Percentiles rank a stretch among this genome's conserved stretches.
These are phyloP conservation scores for Todiramphus saurophagus DNA, from an alignment of 2,113 vertebrate species.

Conservation along the genomic window DNA sequence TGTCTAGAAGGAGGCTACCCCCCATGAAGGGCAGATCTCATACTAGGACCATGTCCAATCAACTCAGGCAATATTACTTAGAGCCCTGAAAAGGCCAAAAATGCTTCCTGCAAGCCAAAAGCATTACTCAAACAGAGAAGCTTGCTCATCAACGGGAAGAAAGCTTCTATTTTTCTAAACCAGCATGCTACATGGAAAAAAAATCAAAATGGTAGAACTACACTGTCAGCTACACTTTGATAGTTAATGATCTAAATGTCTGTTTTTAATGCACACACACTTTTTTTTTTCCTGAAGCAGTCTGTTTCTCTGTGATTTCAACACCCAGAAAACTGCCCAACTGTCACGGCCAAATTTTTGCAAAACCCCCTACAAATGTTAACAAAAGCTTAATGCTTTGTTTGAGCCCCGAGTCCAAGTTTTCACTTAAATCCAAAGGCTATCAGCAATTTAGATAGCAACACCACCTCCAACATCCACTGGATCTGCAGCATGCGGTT, in stretches of 20 bases:
- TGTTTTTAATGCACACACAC: neutral
- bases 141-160: neutral
- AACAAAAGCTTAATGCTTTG: neutral
- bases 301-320: neutral
- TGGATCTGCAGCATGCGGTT: neutral
- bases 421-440: neutral
- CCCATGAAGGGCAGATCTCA: neutral
- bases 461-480: neutral
- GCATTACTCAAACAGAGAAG: neutral
- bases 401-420: neutral
- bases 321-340: neutral
- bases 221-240: neutral
- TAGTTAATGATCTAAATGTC: neutral
- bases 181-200: neutral
- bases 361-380: neutral
- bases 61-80: neutral
- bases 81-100: neutral
- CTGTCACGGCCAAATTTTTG: neutral
- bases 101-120: neutral
- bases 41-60: accelerated
- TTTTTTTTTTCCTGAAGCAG: neutral
- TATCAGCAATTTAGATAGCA: neutral
- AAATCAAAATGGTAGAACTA: neutral
- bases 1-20: neutral
- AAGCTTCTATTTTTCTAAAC: neutral